Evolutionary conservation across 1,140 invertebrate species (phyloP).

Genomic region (Saxidomus purpurata): DNA sequence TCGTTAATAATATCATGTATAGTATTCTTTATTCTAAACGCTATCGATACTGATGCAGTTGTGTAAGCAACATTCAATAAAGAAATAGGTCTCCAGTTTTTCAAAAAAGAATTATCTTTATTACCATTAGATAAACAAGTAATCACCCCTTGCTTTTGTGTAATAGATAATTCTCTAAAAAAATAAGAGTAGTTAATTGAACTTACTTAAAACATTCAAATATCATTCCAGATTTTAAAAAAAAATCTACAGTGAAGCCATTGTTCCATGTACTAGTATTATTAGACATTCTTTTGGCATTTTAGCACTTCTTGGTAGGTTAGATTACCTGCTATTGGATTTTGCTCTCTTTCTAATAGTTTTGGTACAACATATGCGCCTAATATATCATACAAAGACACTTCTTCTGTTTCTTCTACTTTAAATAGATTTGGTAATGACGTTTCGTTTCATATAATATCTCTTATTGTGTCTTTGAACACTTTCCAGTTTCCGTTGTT

Average conservation of each 20-base stretch:
- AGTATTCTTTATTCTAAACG: constrained; percentile 19
- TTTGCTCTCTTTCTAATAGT: not conserved
- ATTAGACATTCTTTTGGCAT: not conserved
- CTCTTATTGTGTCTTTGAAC: not conserved
- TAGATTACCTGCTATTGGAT: not conserved
- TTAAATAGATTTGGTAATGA: not conserved
- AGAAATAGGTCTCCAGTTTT: too few species aligned
- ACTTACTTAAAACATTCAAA: not conserved
- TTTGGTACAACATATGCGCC: not conserved
- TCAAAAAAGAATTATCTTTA: not conserved
- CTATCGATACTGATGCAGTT: constrained; percentile 38
- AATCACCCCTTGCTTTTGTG: constrained; percentile 1
- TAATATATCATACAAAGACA: not conserved
- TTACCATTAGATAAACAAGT: constrained; percentile 33
- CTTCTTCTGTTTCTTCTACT: not conserved
- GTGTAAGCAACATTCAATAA: too few species aligned
- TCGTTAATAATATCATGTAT: constrained; percentile 5
- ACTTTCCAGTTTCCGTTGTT: not conserved
- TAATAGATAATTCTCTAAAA: not conserved
- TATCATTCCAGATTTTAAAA: not conserved
- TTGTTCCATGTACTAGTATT: not conserved
- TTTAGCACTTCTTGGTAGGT: not conserved
- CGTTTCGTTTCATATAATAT: not conserved
- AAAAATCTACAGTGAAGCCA: constrained; percentile 6
- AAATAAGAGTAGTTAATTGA: not conserved